Base-by-base conservation (phyloP, 2,888 invertebrate genomes). In the Crematogaster levior region DNA sequence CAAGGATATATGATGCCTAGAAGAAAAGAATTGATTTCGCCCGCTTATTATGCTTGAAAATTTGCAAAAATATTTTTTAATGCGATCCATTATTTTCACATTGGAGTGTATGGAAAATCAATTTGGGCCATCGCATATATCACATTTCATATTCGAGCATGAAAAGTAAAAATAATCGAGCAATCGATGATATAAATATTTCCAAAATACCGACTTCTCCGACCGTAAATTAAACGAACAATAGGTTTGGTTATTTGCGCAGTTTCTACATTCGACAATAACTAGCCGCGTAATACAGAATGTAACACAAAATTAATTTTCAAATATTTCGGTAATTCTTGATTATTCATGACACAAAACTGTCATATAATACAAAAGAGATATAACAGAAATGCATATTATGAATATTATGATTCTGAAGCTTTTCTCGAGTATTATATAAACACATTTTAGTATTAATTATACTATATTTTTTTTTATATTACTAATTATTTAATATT, bases 111-210 rank as follows among this genome's bases (percentile, higher is more conserved):
- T 9, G 56, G 21, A 46, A 56, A 43, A 56, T 79, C 34, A 58
- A 70, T 56, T 56, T 56, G 43, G 43, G 56, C 53, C 74, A 24
- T 83, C 65, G 21, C 58, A 66, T 79, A 74, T 60, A 61, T 74
- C 75, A 51, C 79, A 18, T 63, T 53, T 46, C 43, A 43, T 81
- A 68, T 60, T 73, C 81, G 56, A 43, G 27, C 27, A 43, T 61
- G 37, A 81, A 56, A 21, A 65, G 66, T 51, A 56, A 56, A 56
- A 51, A 43, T 48, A 61, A 56, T 79, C 72, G 79, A 82, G 21
- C 40, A 60, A 63, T 82, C 37, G 74, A 61, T 63, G 63, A 66
- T 82, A 85, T 48, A 83, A 88, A 88, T 84, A 89, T 89, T 86
- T 86, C 89, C 85, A 88, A 84, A 48, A 58, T 43, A 46, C 24